These are phyloP conservation scores for Parazoanthus swiftii DNA, from an alignment of 92 coral and sea anemone species.

Conservation along the genomic window DNA sequence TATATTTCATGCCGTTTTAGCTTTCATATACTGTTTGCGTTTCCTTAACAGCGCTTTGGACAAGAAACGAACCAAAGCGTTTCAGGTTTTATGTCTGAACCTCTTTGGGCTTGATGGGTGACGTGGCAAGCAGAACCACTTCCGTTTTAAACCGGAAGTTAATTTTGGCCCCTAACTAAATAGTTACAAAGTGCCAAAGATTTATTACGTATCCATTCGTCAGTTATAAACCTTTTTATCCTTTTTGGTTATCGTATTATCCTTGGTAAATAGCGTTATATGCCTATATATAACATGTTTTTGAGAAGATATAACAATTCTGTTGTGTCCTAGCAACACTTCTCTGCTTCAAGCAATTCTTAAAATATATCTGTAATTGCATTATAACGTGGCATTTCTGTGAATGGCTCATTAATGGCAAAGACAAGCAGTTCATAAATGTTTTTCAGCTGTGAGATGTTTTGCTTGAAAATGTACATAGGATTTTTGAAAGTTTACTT, in stretches of 20 bases:
- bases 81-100: background rate
- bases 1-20: background rate
- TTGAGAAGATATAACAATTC: background rate
- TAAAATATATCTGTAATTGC: background rate
- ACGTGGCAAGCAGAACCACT: conserved; percentile 22
- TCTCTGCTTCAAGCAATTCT: background rate
- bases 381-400: background rate
- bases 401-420: too few species aligned
- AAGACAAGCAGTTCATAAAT: too few species aligned
- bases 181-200: background rate
- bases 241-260: background rate
- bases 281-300: background rate
- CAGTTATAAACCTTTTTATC: background rate
- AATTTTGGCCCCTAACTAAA: background rate
- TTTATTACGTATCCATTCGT: background rate
- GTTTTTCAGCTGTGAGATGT: too few species aligned
- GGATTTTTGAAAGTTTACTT: too few species aligned
- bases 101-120: background rate
- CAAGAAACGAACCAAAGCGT: background rate
- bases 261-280: background rate
- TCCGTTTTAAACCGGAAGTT: conserved; percentile 25
- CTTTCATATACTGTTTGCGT: background rate
- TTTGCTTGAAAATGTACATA: too few species aligned
- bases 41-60: background rate
- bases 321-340: background rate